Evolutionary conservation across 1,140 invertebrate genomes (phyloP).

Genomic region (Caerostris extrusa): DNA sequence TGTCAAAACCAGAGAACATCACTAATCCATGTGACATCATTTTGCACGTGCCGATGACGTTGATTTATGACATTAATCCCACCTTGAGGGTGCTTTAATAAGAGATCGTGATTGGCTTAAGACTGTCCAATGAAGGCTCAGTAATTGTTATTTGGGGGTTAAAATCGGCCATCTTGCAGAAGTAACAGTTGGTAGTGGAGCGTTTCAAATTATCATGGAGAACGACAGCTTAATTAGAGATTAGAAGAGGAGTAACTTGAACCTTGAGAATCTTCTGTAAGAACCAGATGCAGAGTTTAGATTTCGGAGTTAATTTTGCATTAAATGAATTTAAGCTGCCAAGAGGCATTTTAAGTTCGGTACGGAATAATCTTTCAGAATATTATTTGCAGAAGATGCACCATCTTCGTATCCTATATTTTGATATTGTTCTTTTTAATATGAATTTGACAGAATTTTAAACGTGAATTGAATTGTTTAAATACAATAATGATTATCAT

Average conservation of each 20-base stretch:
- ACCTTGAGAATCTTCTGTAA: constrained; percentile 1
- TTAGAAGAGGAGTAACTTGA: neutral
- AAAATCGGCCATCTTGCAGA: neutral
- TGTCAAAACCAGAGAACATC: constrained; percentile 24
- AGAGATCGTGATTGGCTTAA: constrained; percentile 60
- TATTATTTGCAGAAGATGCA: neutral
- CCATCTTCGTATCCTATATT: no score
- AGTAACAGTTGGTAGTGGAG: neutral
- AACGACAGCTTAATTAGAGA: constrained; percentile 53
- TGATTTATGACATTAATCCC: constrained; percentile 61
- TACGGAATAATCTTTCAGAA: neutral
- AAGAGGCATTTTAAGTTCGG: neutral
- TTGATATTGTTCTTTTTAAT: no score
- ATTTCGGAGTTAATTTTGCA: constrained; percentile 15
- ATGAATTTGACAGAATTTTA: no score
- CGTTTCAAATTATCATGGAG: constrained; percentile 33
- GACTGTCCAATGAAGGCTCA: constrained; percentile 17
- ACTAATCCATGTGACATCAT: constrained; percentile 43
- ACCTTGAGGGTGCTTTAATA: constrained; percentile 32
- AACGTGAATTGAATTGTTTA: no score
- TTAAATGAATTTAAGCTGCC: constrained; percentile 38
- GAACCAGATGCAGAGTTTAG: constrained; percentile 14
- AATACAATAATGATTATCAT: no score
- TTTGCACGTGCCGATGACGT: constrained; percentile 54
- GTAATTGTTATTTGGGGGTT: constrained; percentile 39